Percentiles rank a stretch among this genome's conserved stretches.
Evolutionary conservation across 37 sponge, comb jelly and placozoan species (phyloP).

Genomic region (Amphimedon queenslandica): DNA sequence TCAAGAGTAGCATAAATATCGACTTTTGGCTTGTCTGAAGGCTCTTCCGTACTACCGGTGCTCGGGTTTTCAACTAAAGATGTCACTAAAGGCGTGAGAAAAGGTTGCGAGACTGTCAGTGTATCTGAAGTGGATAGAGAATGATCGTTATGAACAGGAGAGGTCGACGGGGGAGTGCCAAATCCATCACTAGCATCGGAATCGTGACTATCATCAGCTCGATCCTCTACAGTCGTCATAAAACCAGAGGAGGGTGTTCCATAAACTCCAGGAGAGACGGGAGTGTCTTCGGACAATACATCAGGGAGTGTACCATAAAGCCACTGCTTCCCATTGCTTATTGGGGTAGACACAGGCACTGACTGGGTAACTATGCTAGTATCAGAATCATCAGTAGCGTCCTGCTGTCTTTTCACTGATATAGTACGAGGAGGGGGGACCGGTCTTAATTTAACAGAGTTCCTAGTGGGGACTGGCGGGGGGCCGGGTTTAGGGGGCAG

Average conservation of each 20-base stretch:
- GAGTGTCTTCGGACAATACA: not conserved
- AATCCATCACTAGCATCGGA: conserved; percentile 32
- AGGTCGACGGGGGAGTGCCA: conserved; percentile 40
- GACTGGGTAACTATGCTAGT: conserved; percentile 15
- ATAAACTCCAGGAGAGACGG: not conserved
- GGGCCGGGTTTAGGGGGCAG: not conserved
- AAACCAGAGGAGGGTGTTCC: not conserved
- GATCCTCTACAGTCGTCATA: not conserved
- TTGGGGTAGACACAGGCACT: conserved; percentile 39
- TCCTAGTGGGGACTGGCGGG: not conserved
- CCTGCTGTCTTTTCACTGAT: too few species aligned
- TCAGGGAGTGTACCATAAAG: not conserved
- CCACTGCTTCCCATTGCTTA: too few species aligned
- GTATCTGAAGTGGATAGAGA: not conserved
- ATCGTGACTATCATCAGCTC: not conserved
- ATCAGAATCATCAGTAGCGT: conserved; percentile 42
- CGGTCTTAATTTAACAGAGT: not conserved
- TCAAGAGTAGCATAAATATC: too few species aligned
- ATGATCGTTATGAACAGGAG: conserved; percentile 8
- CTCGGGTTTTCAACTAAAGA: too few species aligned
- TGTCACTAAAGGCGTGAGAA: not conserved
- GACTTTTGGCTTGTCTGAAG: too few species aligned
- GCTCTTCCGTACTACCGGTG: too few species aligned
- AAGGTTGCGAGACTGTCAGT: not conserved
- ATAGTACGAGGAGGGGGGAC: not conserved